Evolutionary conservation across 2,113 vertebrate species (phyloP), one percentile per base, ranked within the genome.

Genomic region (Brienomyrus brachyistius): DNA sequence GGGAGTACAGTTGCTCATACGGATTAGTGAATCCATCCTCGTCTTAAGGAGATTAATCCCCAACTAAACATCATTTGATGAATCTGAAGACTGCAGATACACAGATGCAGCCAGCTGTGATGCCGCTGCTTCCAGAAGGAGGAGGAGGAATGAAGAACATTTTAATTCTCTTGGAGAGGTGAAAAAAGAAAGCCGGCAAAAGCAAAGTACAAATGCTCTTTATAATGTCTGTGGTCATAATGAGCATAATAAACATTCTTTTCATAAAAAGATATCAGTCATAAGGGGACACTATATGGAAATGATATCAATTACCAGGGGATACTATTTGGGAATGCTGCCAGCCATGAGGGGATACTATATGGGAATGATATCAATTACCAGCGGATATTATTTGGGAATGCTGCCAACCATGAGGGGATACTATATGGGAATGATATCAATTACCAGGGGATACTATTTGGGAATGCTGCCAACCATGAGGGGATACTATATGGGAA

Each of bases 1-100:
- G 48, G 31, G 83, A 85, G 48, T 51, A 86, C 48, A 51, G 11
- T 31, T 13, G 47, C 1, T 50, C 45, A 86, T 50, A 21, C 50
- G 83, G 83, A n/a, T 86, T 86, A 86, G 48, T 19, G 45, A 50
- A 48, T 51, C 10, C 83, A 86, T 48, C 45, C 40, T 43, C 35
- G 13, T 80, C 74, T 43, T 17, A 80, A 80, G 74, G 35, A 43
- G 74, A 80, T 80, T 80, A 80, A 80, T 80, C 83, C 83, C 83
- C 21, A 21, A 21, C 11, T 48, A 86, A 86, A 50, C n/a, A 45
- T 47, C n/a, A 11, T 15, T 27, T 50, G 48, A 50, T 11, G 83
- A 50, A 85, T 85, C 21, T 85, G 35, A 80, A 40, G 83, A 51
- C 83, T 85, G 21, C 48, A n/a, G 43, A 15, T 85, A 27, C 8